phyloP scores from a whole-genome alignment of 2,797 vertebrate species.

The Acrossocheilus fasciatus region DNA sequence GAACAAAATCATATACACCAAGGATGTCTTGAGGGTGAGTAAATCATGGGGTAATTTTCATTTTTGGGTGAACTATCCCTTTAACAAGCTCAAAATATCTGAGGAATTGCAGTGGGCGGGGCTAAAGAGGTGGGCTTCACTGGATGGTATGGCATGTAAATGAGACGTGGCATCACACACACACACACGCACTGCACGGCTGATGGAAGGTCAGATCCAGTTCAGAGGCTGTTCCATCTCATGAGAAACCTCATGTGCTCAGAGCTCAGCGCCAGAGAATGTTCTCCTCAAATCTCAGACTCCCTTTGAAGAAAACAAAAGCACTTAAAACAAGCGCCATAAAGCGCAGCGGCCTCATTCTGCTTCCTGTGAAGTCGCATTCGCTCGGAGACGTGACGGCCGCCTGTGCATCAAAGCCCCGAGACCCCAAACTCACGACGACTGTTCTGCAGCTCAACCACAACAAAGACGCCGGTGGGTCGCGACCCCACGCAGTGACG shows the following conservation, averaged over 20 bases:
- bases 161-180: conserved; percentile 75
- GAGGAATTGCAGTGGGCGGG: not conserved
- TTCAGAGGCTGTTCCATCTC: conserved; percentile 9
- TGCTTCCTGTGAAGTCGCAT: conserved; percentile 76
- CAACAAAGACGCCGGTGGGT: conserved; percentile 76
- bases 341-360: conserved; percentile 59
- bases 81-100: not conserved
- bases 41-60: no score
- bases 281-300: conserved; percentile 26
- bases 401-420: conserved; percentile 74
- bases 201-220: not conserved
- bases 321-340: conserved; percentile 70
- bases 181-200: conserved; percentile 88
- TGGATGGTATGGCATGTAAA: not conserved
- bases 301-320: conserved; percentile 69
- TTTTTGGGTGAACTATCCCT: not conserved
- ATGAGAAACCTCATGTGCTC: conserved; percentile 13
- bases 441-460: conserved; percentile 74
- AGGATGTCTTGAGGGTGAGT: no score
- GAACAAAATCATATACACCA: no score
- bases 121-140: not conserved
- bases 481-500: conserved; percentile 54
- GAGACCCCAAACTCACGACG: conserved; percentile 75
- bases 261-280: conserved; percentile 19
- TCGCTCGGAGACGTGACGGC: conserved; percentile 68